Base-by-base conservation (phyloP, 2,888 invertebrate species). In the Listrodromus nycthemerus region DNA sequence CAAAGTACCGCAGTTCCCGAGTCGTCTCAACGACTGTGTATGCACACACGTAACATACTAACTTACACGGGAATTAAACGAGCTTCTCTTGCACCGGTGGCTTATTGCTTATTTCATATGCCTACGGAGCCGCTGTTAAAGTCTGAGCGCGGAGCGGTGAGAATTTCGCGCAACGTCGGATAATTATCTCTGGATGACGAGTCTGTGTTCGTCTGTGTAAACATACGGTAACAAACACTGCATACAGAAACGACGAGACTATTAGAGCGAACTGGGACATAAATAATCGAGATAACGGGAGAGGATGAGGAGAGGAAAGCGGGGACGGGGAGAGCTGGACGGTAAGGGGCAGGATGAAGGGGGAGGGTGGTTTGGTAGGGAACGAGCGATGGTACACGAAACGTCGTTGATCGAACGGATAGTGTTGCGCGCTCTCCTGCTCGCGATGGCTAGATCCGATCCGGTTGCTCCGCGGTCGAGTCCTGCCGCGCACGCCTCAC, bases 221-320 rank as follows among this genome's bases (percentile, higher is more conserved):
- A 37, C 37, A 37, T 37, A 7, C 24, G 63, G 19, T 52, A 41
- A 67, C 55, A 58, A 55, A 67, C 55, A 58, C 13, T 30, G 41
- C 13, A 79, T 65, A 73, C 73, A 77, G 75, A 67, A 61, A 81
- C 77, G 91, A 91, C 89, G 90, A 91, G 90, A 90, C 89, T 91
- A 91, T 91, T 91, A 91, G 90, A 86, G 86, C 80, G 78, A 80
- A 82, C 83, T 84, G 84, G 82, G 85, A 87, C 89, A 89, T 89
- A 92, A 91, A 90, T 90, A 90, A 88, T 83, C 85, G 86, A 87
- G 90, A 90, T 90, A 89, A 87, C 85, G 84, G 73, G 66, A 37
- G 79, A 71, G 61, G 85, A 85, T 80, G 80, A 69, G 79, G 78
- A 70, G 82, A 61, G 75, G 80, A 75, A 50, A 50, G 55, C 73